Evolutionary conservation across 2,113 vertebrate genomes (phyloP).

Genomic region (Otolemur garnettii): DNA sequence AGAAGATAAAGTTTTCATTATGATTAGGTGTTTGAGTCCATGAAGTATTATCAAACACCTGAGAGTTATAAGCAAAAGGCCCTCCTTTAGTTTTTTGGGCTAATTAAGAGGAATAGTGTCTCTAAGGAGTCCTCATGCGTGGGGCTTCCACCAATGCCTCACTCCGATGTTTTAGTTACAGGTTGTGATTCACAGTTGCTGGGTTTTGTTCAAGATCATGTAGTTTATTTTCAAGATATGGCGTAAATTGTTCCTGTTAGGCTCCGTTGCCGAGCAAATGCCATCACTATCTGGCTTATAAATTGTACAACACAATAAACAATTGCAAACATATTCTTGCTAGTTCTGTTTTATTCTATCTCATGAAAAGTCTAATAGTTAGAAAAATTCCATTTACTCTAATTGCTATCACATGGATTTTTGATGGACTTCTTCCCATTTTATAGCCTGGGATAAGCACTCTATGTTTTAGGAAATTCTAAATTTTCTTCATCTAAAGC

Average conservation of each 20-base stretch:
- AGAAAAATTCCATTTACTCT: conserved; percentile 26
- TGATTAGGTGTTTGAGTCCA: conserved; percentile 59
- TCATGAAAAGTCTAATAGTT: not conserved
- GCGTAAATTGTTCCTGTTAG: conserved; percentile 20
- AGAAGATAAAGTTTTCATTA: conserved; percentile 72
- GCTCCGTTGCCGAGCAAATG: conserved; percentile 45
- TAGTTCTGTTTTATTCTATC: conserved; percentile 49
- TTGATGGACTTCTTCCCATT: not conserved
- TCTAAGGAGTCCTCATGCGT: not conserved
- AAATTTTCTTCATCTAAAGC: conserved; percentile 20
- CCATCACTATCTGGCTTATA: not conserved
- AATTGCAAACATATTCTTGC: not conserved
- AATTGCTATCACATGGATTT: conserved; percentile 23
- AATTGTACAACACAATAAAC: not conserved
- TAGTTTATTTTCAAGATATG: conserved; percentile 62
- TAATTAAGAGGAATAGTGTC: conserved; percentile 64
- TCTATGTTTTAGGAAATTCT: not conserved
- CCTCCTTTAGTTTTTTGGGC: conserved; percentile 30
- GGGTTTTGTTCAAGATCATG: conserved; percentile 57
- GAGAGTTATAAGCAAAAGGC: conserved; percentile 61
- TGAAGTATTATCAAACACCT: conserved; percentile 58
- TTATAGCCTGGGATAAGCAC: not conserved
- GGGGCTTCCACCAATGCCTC: not conserved
- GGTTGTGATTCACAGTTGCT: conserved; percentile 23
- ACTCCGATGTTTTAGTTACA: not conserved